Percentiles rank a stretch among this genome's conserved stretches.
Conservation (phyloP, 1,140 invertebrate species). For the Diabrotica undecimpunctata region DNA sequence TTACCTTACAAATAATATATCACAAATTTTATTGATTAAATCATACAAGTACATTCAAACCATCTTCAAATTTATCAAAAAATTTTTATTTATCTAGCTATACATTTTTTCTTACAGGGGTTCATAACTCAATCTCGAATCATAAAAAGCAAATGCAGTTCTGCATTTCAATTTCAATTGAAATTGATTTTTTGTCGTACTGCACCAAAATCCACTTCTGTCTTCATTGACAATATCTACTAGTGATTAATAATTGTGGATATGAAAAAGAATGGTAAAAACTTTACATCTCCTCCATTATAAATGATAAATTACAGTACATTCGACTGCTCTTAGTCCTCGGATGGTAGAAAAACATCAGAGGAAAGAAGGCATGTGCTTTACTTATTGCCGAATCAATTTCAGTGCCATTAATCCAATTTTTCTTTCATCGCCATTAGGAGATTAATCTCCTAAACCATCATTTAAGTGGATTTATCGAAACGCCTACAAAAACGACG, state of each 20-base stretch:
- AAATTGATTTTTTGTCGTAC: not conserved
- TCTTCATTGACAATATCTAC: conserved; percentile 11
- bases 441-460: conserved; percentile 10
- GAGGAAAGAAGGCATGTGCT: conserved; percentile 27
- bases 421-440: conserved; percentile 16
- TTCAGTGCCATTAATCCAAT: conserved; percentile 25
- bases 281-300: conserved; percentile 28
- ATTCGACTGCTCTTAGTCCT: conserved; percentile 28
- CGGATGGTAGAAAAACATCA: conserved; percentile 27
- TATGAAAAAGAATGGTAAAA: conserved; percentile 23
- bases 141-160: too few species aligned
- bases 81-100: too few species aligned
- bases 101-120: too few species aligned
- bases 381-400: conserved; percentile 29
- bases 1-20: too few species aligned
- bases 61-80: too few species aligned
- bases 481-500: conserved; percentile 10
- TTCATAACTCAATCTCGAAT: too few species aligned
- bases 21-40: too few species aligned
- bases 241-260: conserved; percentile 15
- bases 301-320: conserved; percentile 31
- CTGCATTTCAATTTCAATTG: not conserved
- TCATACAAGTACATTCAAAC: too few species aligned
- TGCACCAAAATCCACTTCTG: not conserved
- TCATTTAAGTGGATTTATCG: conserved; percentile 17